Percentiles rank a stretch among this genome's conserved stretches.
These are phyloP conservation scores for Calliphora vomitoria DNA, from an alignment of 2,888 invertebrate species.

Conservation along the genomic window DNA sequence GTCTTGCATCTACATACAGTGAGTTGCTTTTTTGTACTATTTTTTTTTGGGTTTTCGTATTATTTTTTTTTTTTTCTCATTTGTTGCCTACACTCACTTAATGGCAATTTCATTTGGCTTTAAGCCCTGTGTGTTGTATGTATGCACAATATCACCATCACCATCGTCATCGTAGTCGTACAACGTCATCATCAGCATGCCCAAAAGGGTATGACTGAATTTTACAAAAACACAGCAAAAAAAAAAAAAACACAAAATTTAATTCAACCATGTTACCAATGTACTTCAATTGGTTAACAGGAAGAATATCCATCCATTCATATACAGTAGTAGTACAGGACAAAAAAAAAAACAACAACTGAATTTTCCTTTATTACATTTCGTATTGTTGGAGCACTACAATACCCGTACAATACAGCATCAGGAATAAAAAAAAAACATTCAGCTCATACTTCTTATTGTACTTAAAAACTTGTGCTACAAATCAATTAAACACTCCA, in stretches of 20 bases:
- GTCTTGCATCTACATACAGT: conserved; percentile 30
- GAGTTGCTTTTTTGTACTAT: conserved; percentile 21
- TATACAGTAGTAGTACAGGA: conserved; percentile 30
- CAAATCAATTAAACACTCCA: conserved; percentile 73
- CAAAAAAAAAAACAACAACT: conserved; percentile 20
- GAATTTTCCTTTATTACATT: conserved; percentile 66
- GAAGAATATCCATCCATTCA: conserved; percentile 62
- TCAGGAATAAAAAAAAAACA: conserved; percentile 22
- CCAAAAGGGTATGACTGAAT: conserved; percentile 61
- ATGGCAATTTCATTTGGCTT: conserved; percentile 66
- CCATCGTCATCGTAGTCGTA: conserved; percentile 46
- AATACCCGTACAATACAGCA: conserved; percentile 32
- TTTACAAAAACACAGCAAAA: conserved; percentile 18
- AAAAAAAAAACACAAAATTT: conserved; percentile 42
- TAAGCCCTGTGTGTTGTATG: conserved; percentile 47
- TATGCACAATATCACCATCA: conserved; percentile 37
- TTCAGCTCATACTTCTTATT: conserved; percentile 38
- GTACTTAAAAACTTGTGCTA: conserved; percentile 65
- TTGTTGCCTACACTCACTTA: conserved; percentile 61
- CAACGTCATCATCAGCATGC: conserved; percentile 57
- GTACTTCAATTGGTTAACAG: conserved; percentile 69
- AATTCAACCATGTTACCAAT: conserved; percentile 68
- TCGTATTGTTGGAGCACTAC: conserved; percentile 59
- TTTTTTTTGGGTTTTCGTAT: neutral
- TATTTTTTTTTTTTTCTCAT: conserved; percentile 15